These are phyloP conservation scores for Rhamphomyia laevipes DNA, from an alignment of 2,888 invertebrate genomes.

Conservation along the genomic window DNA sequence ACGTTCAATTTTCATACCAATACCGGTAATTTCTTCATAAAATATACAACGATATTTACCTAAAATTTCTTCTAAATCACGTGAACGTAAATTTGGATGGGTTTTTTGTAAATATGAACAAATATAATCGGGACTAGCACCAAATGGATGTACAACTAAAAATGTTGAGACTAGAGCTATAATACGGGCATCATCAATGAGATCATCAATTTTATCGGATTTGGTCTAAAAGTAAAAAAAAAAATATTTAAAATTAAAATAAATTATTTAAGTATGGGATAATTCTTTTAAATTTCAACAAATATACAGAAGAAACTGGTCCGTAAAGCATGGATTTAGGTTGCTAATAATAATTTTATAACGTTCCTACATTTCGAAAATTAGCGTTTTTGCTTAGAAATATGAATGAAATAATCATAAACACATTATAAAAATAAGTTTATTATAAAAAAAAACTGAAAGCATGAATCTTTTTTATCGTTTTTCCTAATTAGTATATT, in stretches of 20 bases:
- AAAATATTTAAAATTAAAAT: not conserved
- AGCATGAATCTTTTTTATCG: too few relatives aligned
- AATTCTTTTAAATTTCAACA: too few relatives aligned
- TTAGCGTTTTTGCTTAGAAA: too few relatives aligned
- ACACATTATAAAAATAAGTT: too few relatives aligned
- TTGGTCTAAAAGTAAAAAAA: slow-evolving; percentile 8
- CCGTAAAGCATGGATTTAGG: too few relatives aligned
- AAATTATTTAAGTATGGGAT: too few relatives aligned
- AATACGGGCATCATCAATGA: slow-evolving; percentile 53
- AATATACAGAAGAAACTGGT: too few relatives aligned
- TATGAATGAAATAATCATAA: too few relatives aligned
- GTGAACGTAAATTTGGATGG: slow-evolving; percentile 57
- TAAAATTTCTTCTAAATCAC: slow-evolving; percentile 66
- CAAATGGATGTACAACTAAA: slow-evolving; percentile 78
- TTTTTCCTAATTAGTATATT: too few relatives aligned
- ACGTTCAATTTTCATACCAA: slow-evolving; percentile 75
- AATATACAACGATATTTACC: slow-evolving; percentile 71
- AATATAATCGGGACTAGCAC: slow-evolving; percentile 81
- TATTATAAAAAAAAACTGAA: too few relatives aligned
- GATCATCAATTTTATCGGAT: slow-evolving; percentile 13
- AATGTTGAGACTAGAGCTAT: slow-evolving; percentile 81
- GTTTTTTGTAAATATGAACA: slow-evolving; percentile 77
- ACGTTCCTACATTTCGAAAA: too few relatives aligned
- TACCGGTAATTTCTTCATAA: slow-evolving; percentile 62
- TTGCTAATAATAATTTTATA: too few relatives aligned